Conservation (phyloP, 2,888 invertebrate genomes). For the Rapana venosa region DNA sequence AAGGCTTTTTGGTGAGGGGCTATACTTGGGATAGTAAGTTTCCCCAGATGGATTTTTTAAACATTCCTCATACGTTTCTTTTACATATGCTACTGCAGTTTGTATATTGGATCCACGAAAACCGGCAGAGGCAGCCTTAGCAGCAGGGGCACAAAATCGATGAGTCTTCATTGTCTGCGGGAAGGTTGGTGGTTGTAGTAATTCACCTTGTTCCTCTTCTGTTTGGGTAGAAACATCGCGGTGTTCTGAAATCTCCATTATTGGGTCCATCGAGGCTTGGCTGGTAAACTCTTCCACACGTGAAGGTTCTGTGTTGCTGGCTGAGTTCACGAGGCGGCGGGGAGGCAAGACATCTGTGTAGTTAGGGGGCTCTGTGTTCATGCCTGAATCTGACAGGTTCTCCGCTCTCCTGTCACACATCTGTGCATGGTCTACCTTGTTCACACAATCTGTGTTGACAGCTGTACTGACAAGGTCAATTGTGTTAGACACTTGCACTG, state of each 20-base stretch:
- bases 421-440: not conserved
- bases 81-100: not conserved
- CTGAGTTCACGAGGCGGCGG: not conserved
- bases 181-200: not conserved
- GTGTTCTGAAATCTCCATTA: not conserved
- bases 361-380: not conserved
- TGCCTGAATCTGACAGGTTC: not conserved
- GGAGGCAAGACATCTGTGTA: not conserved
- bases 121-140: not conserved
- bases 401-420: not conserved
- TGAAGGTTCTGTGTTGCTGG: not conserved
- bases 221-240: not conserved
- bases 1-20: not conserved
- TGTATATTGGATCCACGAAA: not conserved
- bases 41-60: constrained; percentile 1
- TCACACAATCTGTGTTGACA: not conserved
- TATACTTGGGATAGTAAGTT: not conserved
- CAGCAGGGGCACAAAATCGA: not conserved
- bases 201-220: not conserved
- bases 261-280: not conserved
- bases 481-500: not conserved
- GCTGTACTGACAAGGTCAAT: not conserved
- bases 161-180: not conserved
- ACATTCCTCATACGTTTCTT: constrained; percentile 14
- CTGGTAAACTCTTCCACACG: not conserved